Base-by-base conservation (phyloP, 2,113 vertebrate genomes). In the Poicephalus meyeri region DNA sequence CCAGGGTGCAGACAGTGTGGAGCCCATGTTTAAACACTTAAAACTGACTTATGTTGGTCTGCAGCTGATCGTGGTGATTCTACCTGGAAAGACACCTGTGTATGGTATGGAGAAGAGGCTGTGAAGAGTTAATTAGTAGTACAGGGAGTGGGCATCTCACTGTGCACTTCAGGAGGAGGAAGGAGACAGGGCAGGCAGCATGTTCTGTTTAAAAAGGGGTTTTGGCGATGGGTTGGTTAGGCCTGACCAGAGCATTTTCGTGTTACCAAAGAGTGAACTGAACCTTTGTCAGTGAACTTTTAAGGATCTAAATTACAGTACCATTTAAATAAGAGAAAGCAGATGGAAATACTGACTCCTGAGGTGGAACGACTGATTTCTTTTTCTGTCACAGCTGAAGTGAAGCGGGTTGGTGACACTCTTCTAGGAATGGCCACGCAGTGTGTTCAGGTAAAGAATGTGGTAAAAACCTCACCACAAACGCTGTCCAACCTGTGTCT, bases 1-100 rank as follows among this genome's bases (percentile, higher is more conserved):
- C 66, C 99, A 99, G 92, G 99, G 99, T 8, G 99, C 99, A 3
- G 99, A 99, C 98, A 99, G 99, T 0, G 99, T 99, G 97, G 99
- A 99, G 98, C 99, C 99, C 94, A 99, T 99, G 99, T 99, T 99
- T 96, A 99, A 99, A 93, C 99, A 99, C 96, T 98, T 99, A 71
- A 99, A 99, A 96, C 98, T 99, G 98, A 99, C 99, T 24, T 99
- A 99, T 0, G 99, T 99, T 9, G 99, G 99, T 21, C 98, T 99
- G 93, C 99, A 99, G 97, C 98, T 99, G 63, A 99, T 99, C 16
- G 99, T 99, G 91, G 99, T 99, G 96, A 99, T 99, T 85, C 98
- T 99, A 24, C 99, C 99, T 0, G 99, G 99, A 11, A 99, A 99
- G 97, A 99, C 99, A 0, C 99, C 99, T 0, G 99, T 99, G 71